A percentile compares a stretch with the other conserved stretches of the same genome.
These are phyloP conservation scores for Machaerirhynchus nigripectus DNA, from an alignment of 2,113 vertebrate genomes.

Conservation along the genomic window DNA sequence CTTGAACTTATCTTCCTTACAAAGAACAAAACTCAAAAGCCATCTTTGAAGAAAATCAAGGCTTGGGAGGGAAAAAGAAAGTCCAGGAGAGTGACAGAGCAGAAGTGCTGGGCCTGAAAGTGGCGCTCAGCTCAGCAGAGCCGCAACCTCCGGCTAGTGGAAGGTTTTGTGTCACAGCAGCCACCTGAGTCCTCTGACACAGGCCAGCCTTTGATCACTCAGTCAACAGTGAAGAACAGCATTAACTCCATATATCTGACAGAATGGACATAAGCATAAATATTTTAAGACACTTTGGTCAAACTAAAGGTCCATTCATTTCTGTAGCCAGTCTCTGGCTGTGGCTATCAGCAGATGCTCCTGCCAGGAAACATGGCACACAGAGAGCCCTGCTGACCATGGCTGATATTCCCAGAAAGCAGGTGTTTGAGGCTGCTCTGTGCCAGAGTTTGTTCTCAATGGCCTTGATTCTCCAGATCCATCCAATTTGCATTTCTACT, in stretches of 20 bases:
- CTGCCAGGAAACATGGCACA: background rate
- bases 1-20: background rate
- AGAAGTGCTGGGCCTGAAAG: background rate
- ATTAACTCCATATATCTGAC: background rate
- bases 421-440: background rate
- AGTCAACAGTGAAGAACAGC: background rate
- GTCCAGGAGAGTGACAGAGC: background rate
- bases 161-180: background rate
- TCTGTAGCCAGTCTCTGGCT: background rate
- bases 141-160: background rate
- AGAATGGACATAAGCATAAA: background rate
- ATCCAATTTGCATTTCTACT: background rate
- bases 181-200: background rate
- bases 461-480: background rate
- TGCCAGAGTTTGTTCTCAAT: background rate
- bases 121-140: background rate
- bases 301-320: background rate
- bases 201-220: background rate
- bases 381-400: background rate
- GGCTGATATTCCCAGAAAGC: background rate
- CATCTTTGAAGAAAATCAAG: background rate
- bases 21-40: background rate
- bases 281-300: background rate
- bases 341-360: background rate
- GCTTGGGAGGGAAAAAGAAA: background rate